These are phyloP conservation scores for Nicator chloris DNA, from an alignment of 2,113 vertebrate genomes.

Conservation along the genomic window DNA sequence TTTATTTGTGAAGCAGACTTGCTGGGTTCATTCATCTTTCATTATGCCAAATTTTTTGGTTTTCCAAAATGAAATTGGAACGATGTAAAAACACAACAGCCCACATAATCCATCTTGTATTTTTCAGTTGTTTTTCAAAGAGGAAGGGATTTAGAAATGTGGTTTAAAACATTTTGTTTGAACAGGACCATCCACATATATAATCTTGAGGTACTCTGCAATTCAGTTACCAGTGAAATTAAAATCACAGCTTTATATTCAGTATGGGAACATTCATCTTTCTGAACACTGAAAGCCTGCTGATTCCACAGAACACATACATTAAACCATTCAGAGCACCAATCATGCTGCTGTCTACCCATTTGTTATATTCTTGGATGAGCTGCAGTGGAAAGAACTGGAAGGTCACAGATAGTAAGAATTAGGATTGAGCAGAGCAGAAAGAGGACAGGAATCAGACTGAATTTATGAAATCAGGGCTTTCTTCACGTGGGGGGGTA, in stretches of 20 bases:
- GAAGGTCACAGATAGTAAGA: not conserved
- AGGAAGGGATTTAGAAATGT: not conserved
- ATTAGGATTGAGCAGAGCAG: not conserved
- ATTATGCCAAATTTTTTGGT: not conserved
- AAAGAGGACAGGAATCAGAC: not conserved
- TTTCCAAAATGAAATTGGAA: constrained; percentile 11
- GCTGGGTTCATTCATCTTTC: not conserved
- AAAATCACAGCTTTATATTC: constrained; percentile 1
- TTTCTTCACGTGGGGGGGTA: not conserved
- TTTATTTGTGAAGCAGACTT: no score
- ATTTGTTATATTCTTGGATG: not conserved
- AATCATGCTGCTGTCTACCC: not conserved
- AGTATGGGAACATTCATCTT: not conserved
- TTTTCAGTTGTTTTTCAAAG: not conserved
- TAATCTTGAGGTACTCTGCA: not conserved
- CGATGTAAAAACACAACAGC: constrained; percentile 11
- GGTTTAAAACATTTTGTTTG: not conserved
- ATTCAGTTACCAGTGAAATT: not conserved
- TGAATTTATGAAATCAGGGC: not conserved
- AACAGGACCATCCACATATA: not conserved
- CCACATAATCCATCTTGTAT: not conserved
- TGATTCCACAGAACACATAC: not conserved
- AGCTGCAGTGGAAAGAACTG: not conserved
- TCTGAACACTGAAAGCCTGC: not conserved
- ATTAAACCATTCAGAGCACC: not conserved